Conservation (phyloP, 2,888 invertebrate species). For the Siphlonurus alternatus region DNA sequence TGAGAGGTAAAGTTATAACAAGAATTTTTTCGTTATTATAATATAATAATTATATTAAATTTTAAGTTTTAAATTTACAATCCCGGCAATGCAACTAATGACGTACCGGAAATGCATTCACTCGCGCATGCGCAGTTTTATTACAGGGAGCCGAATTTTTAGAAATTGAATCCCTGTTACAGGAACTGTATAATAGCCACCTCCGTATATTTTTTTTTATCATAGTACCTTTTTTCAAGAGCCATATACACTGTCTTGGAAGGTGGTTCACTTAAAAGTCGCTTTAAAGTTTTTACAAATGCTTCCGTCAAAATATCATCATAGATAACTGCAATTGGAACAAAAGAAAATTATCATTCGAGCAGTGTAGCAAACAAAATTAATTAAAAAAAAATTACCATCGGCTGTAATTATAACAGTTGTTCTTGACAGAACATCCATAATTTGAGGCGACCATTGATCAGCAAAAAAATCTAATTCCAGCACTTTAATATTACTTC, state of each 20-base stretch:
- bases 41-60: too few relatives aligned
- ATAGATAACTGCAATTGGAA: slow-evolving; percentile 53
- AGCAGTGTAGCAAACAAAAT: slow-evolving; percentile 6
- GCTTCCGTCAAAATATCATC: slow-evolving; percentile 66
- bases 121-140: too few relatives aligned
- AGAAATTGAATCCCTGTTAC: too few relatives aligned
- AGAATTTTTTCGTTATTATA: too few relatives aligned
- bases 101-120: too few relatives aligned
- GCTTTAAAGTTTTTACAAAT: slow-evolving; percentile 53
- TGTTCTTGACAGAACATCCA: slow-evolving; percentile 36
- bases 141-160: too few relatives aligned
- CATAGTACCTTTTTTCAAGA: slow-evolving; percentile 54
- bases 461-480: slow-evolving; percentile 51
- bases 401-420: slow-evolving; percentile 66
- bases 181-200: too few relatives aligned
- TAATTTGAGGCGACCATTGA: slow-evolving; percentile 37
- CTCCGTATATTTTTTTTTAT: too few relatives aligned
- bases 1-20: too few relatives aligned
- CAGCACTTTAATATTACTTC: slow-evolving; percentile 39
- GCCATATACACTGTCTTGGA: slow-evolving; percentile 51
- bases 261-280: slow-evolving; percentile 39
- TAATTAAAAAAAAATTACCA: slow-evolving; percentile 37
- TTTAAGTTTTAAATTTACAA: too few relatives aligned
- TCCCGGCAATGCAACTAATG: too few relatives aligned
- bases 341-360: neutral